These are phyloP conservation scores for Proteles cristata DNA, from an alignment of 2,113 vertebrate genomes.

Conservation along the genomic window DNA sequence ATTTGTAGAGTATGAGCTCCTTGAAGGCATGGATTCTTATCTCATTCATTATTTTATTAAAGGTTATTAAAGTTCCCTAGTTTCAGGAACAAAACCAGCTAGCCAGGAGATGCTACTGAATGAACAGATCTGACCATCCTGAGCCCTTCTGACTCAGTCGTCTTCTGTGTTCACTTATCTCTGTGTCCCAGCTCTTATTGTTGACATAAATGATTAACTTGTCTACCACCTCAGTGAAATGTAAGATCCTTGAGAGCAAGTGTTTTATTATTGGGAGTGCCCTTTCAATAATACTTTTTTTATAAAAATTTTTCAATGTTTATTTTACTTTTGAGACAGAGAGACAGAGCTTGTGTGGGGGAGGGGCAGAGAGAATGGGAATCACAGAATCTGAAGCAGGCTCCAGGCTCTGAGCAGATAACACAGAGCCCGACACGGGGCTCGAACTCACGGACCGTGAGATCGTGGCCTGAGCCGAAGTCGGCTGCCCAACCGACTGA, in stretches of 20 bases:
- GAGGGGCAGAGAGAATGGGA: too few relatives aligned
- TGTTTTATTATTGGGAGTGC: too few relatives aligned
- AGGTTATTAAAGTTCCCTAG: not conserved
- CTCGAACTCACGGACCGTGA: too few relatives aligned
- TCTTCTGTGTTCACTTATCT: not conserved
- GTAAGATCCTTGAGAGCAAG: not conserved
- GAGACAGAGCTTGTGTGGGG: too few relatives aligned
- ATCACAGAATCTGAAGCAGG: too few relatives aligned
- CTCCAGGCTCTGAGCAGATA: too few relatives aligned
- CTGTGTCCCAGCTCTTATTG: not conserved
- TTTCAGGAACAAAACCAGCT: not conserved
- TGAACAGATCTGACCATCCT: not conserved
- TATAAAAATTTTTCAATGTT: too few relatives aligned
- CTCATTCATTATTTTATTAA: not conserved
- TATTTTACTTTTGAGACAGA: too few relatives aligned
- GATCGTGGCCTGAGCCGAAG: too few relatives aligned
- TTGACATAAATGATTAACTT: not conserved
- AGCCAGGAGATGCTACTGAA: not conserved
- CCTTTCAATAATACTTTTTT: not conserved
- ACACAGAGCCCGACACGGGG: too few relatives aligned
- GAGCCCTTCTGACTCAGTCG: not conserved
- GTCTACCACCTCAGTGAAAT: not conserved
- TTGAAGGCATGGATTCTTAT: not conserved
- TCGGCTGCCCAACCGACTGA: too few relatives aligned
- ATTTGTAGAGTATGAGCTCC: not conserved